Conservation (phyloP, 2,888 invertebrate species). For the Embidobia sp. region DNA sequence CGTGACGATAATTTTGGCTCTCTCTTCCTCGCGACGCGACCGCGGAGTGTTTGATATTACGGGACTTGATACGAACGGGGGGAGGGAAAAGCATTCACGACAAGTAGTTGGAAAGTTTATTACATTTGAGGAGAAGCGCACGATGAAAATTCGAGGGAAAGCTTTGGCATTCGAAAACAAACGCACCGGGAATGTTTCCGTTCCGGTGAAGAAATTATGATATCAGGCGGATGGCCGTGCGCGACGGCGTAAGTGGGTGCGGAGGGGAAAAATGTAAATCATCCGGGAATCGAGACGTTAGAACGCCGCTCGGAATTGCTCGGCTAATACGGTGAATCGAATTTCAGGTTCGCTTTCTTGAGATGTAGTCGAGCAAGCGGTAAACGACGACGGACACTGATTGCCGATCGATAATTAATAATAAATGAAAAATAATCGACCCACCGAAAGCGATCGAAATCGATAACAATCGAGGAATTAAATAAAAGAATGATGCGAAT, state of each 20-base stretch:
- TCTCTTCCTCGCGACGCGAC: no score
- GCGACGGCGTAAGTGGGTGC: slow-evolving; percentile 6
- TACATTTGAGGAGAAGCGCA: slow-evolving; percentile 46
- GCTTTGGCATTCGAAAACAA: slow-evolving; percentile 44
- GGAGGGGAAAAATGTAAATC: background rate
- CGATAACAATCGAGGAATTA: no score
- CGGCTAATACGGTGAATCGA: background rate
- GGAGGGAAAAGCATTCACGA: slow-evolving; percentile 31
- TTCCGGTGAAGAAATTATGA: slow-evolving; percentile 45
- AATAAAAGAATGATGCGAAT: no score
- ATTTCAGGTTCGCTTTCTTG: background rate
- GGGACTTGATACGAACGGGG: slow-evolving; percentile 22
- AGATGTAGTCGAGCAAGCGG: no score
- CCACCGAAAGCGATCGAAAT: no score
- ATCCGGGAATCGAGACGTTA: background rate
- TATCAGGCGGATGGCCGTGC: slow-evolving; percentile 16
- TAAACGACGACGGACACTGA: no score
- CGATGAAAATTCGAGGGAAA: slow-evolving; percentile 33
- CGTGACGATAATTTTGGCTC: slow-evolving; percentile 5
- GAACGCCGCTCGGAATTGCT: background rate
- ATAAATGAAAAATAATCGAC: no score
- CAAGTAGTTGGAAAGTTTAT: slow-evolving; percentile 59
- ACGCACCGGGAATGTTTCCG: slow-evolving; percentile 34
- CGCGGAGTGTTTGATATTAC: slow-evolving; percentile 44
- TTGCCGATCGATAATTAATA: no score